Evolutionary conservation across 2,797 vertebrate genomes (phyloP).

Genomic region (Lophotriccus pileatus): DNA sequence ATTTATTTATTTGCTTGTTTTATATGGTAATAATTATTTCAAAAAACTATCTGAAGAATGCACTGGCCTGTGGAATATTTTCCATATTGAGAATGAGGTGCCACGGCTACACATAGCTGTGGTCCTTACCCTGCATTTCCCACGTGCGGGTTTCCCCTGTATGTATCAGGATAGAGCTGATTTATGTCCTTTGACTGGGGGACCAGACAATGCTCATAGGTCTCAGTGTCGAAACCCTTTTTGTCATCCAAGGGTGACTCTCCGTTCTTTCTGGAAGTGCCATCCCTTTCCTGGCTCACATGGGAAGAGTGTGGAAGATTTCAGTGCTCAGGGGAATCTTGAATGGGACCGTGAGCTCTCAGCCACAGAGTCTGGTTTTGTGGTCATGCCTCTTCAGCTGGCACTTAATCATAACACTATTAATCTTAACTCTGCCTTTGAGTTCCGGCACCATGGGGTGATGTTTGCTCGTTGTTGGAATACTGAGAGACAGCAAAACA

Average conservation of each 20-base stretch:
- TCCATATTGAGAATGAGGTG: background rate
- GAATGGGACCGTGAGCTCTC: background rate
- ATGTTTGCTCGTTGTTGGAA: background rate
- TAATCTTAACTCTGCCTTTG: background rate
- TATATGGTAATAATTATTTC: background rate
- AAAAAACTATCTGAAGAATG: background rate
- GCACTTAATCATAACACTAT: background rate
- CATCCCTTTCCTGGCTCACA: background rate
- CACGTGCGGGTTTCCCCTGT: background rate
- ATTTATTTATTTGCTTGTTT: background rate
- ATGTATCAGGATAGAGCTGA: background rate
- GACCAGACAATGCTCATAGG: background rate
- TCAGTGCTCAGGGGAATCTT: background rate
- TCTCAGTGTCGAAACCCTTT: background rate
- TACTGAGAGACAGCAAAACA: background rate
- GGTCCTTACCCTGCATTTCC: background rate
- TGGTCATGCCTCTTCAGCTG: background rate
- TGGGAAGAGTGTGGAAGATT: background rate
- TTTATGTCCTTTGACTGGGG: background rate
- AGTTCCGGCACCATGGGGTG: background rate
- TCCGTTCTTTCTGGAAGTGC: slow-evolving; percentile 10
- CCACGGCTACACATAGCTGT: background rate
- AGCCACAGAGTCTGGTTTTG: background rate
- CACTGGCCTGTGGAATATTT: background rate
- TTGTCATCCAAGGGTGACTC: background rate